phyloP scores from a whole-genome alignment of 2,888 invertebrate species.

The Andrena dorsata region DNA sequence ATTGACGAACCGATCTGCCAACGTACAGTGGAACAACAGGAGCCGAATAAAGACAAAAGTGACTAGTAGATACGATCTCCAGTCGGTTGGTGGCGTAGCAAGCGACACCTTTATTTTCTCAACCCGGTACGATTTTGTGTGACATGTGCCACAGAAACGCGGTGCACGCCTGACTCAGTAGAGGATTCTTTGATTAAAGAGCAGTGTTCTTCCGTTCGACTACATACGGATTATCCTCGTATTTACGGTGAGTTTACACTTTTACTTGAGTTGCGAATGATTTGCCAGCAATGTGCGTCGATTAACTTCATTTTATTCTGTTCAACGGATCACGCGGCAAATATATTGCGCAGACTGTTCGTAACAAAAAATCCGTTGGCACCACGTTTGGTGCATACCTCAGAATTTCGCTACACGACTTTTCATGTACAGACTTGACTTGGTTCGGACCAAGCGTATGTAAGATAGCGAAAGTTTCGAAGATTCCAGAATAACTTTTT shows the following conservation, averaged over 20 bases:
- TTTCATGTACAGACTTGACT: not conserved
- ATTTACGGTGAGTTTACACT: conserved; percentile 78
- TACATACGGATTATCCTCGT: conserved; percentile 80
- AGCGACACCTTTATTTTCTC: conserved; percentile 17
- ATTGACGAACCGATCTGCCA: conserved; percentile 22
- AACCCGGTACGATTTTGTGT: conserved; percentile 65
- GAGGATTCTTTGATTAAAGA: conserved; percentile 43
- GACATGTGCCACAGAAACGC: conserved; percentile 76
- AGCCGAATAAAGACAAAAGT: conserved; percentile 45
- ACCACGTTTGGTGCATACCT: not conserved
- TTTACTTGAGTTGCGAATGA: not conserved
- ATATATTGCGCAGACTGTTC: not conserved
- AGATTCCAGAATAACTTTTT: conserved; percentile 41
- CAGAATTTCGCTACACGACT: not conserved
- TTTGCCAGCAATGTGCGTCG: not conserved
- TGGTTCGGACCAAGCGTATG: not conserved
- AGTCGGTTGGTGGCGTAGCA: conserved; percentile 14
- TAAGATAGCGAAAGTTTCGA: conserved; percentile 21
- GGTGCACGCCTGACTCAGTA: conserved; percentile 62
- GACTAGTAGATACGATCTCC: conserved; percentile 27
- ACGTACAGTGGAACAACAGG: conserved; percentile 23
- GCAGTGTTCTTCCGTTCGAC: conserved; percentile 71
- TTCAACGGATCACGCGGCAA: not conserved
- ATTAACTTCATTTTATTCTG: not conserved
- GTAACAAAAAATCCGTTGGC: not conserved